Evolutionary conservation across 1,140 invertebrate species (phyloP).

Genomic region (Apis dorsata): DNA sequence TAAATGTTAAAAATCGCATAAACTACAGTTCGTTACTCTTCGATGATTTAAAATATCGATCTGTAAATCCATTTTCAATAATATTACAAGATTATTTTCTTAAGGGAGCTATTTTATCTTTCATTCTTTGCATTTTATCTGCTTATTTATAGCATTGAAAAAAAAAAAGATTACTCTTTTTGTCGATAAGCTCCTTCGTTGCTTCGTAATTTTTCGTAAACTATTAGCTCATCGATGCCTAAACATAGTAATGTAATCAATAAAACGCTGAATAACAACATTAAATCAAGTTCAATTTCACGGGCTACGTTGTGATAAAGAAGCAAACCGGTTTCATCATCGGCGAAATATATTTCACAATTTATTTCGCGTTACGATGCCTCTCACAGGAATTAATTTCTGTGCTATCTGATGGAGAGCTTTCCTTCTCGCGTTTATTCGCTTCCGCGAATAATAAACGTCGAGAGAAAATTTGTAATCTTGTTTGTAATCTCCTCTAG

Average conservation of each 20-base stretch:
- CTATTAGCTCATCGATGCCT: too few relatives aligned
- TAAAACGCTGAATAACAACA: neutral
- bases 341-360: neutral
- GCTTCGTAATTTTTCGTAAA: neutral
- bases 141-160: neutral
- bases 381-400: slow-evolving; percentile 14
- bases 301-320: slow-evolving; percentile 1
- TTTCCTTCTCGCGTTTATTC: neutral
- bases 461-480: neutral
- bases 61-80: too few relatives aligned
- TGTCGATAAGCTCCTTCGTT: neutral
- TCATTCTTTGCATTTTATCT: too few relatives aligned
- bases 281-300: neutral
- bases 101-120: too few relatives aligned
- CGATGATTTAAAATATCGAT: too few relatives aligned
- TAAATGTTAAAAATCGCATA: too few relatives aligned
- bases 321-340: slow-evolving; percentile 25
- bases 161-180: neutral
- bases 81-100: too few relatives aligned
- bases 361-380: slow-evolving; percentile 13
- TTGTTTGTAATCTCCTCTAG: neutral
- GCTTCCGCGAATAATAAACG: neutral
- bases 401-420: slow-evolving; percentile 8
- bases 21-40: too few relatives aligned
- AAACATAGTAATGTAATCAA: neutral